Evolutionary conservation across 2,113 vertebrate genomes (phyloP).

Genomic region (Laterallus jamaicensis): DNA sequence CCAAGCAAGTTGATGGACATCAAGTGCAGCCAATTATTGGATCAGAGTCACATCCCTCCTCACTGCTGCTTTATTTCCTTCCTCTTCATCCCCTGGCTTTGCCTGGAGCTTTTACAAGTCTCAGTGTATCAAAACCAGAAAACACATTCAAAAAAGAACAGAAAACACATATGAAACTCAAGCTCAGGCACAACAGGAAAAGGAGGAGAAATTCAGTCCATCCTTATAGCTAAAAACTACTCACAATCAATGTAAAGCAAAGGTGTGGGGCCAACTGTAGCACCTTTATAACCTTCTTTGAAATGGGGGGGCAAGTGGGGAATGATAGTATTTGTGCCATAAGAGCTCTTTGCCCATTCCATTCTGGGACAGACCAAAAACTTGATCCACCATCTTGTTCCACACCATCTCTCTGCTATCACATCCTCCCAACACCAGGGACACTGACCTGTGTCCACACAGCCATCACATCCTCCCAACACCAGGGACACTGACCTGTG

Average conservation of each 20-base stretch:
- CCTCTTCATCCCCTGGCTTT: neutral
- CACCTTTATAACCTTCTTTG: neutral
- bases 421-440: too few species aligned
- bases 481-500: too few species aligned
- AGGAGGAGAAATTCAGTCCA: neutral
- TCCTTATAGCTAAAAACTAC: neutral
- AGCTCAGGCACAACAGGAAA: neutral
- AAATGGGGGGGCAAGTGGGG: neutral
- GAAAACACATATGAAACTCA: neutral
- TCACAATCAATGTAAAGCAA: neutral
- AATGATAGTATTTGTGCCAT: neutral
- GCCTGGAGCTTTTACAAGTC: neutral
- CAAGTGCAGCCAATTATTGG: neutral
- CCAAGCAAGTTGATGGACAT: neutral
- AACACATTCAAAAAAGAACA: neutral
- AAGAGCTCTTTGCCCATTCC: neutral
- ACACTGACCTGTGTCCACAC: too few species aligned
- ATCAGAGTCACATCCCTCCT: neutral
- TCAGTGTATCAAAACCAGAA: neutral
- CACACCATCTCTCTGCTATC: neutral
- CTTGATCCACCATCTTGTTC: neutral
- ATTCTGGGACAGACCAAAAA: neutral
- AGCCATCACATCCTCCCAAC: neutral
- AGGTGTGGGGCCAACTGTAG: neutral
- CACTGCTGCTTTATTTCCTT: neutral